Conservation (phyloP, 2,113 vertebrate species). For the Cyanoramphus novaezelandiae region DNA sequence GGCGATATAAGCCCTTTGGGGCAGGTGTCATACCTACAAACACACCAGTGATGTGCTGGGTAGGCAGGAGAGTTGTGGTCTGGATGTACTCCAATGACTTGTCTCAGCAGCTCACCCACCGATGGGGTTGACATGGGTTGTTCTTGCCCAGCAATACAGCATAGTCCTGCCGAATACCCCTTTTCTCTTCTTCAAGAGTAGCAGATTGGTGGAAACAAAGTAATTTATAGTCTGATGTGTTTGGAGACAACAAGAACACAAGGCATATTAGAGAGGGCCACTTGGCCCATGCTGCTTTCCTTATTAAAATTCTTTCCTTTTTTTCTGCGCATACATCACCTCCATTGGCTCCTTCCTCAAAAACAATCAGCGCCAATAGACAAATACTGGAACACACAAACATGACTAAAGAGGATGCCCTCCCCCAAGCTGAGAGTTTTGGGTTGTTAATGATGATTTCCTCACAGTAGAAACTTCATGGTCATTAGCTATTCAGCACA, state of each 20-base stretch:
- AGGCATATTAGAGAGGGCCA: neutral
- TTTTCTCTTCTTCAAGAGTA: neutral
- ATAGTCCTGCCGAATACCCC: neutral
- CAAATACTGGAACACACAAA: neutral
- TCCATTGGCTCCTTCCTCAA: neutral
- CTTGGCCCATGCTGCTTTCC: neutral
- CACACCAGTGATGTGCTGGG: fast-evolving
- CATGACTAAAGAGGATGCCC: neutral
- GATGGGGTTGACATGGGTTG: neutral
- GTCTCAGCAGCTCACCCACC: fast-evolving
- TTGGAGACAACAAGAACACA: neutral
- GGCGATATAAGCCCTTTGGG: neutral
- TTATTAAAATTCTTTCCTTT: conserved; percentile 11
- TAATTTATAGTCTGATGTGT: neutral
- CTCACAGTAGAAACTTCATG: neutral
- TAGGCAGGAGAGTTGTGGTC: neutral
- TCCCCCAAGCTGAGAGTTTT: neutral
- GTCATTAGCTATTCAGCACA: neutral
- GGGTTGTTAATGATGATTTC: neutral
- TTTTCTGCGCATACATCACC: neutral
- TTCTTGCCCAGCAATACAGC: neutral
- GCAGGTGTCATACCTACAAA: fast-evolving
- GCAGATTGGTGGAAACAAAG: neutral
- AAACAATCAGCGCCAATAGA: neutral
- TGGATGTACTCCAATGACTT: neutral